These are phyloP conservation scores for Semibalanus balanoides DNA, from an alignment of 1,140 invertebrate species.

Conservation along the genomic window DNA sequence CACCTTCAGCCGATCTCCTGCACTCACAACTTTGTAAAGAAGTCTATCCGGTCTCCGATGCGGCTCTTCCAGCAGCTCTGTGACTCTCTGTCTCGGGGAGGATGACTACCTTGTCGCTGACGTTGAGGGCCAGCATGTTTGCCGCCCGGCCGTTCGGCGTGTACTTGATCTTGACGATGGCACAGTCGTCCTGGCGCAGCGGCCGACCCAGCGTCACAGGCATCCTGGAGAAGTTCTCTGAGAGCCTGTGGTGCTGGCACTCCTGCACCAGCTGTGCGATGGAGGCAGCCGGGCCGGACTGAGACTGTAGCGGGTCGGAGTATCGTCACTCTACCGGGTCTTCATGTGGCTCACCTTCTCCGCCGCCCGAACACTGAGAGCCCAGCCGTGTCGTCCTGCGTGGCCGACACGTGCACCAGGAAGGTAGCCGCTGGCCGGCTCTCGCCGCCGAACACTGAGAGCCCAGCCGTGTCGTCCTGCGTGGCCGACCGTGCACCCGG, in stretches of 20 bases:
- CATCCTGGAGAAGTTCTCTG: slow-evolving; percentile 19
- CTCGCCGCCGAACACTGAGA: slow-evolving; percentile 18
- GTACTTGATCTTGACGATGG: not conserved
- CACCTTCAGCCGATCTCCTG: not conserved
- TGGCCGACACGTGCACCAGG: slow-evolving; percentile 31
- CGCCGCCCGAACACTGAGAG: slow-evolving; percentile 9
- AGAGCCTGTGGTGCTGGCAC: slow-evolving; percentile 16
- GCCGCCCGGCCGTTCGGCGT: not conserved
- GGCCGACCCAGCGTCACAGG: not conserved
- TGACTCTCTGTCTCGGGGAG: slow-evolving; percentile 15
- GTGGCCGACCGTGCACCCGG: slow-evolving; percentile 31
- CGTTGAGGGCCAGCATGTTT: not conserved
- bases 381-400: slow-evolving; percentile 19
- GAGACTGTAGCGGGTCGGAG: slow-evolving; percentile 13
- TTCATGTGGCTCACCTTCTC: slow-evolving; percentile 23
- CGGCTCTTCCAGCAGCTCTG: slow-evolving; percentile 21
- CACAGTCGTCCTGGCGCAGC: not conserved
- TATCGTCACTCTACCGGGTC: slow-evolving; percentile 19
- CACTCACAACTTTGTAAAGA: not conserved
- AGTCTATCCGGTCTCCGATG: slow-evolving; percentile 10
- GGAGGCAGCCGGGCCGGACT: slow-evolving; percentile 16
- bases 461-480: slow-evolving; percentile 17
- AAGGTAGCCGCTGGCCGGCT: slow-evolving; percentile 32
- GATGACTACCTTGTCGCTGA: slow-evolving; percentile 1
- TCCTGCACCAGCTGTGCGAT: slow-evolving; percentile 19